Evolutionary conservation across 2,113 vertebrate genomes (phyloP).

Genomic region (Cygnus atratus): DNA sequence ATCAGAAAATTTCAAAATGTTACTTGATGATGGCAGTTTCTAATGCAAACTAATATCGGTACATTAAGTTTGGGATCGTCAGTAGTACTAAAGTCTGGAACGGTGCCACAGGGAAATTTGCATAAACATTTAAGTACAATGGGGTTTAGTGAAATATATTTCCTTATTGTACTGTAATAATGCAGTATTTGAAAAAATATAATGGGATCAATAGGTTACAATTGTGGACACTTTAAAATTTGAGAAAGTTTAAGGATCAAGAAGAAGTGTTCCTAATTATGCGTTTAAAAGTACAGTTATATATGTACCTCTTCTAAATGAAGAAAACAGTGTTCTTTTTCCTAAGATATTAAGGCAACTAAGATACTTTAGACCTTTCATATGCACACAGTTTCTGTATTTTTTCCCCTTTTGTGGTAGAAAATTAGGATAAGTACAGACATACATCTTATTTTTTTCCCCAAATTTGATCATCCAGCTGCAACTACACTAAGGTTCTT

Average conservation of each 20-base stretch:
- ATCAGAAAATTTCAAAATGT: conserved; percentile 2
- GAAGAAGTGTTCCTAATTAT: neutral
- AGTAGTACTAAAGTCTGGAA: neutral
- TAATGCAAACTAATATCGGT: neutral
- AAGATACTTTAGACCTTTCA: neutral
- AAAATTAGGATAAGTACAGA: neutral
- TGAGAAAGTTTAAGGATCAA: neutral
- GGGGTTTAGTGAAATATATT: neutral
- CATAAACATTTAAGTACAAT: neutral
- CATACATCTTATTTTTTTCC: rapidly evolving
- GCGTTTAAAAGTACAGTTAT: neutral
- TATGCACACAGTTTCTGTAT: neutral
- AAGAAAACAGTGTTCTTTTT: neutral
- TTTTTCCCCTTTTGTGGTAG: neutral
- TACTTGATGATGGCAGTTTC: neutral
- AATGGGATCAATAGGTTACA: neutral
- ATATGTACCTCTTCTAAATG: neutral
- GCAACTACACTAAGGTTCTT: neutral
- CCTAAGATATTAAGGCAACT: neutral
- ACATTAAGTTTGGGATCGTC: neutral
- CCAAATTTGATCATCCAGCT: neutral
- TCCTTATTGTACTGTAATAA: neutral
- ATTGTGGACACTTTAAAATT: neutral
- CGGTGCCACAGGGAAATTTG: neutral
- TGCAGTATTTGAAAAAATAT: neutral